Evolutionary conservation across 2,888 invertebrate species (phyloP).

Genomic region (Harpalus rubripes): DNA sequence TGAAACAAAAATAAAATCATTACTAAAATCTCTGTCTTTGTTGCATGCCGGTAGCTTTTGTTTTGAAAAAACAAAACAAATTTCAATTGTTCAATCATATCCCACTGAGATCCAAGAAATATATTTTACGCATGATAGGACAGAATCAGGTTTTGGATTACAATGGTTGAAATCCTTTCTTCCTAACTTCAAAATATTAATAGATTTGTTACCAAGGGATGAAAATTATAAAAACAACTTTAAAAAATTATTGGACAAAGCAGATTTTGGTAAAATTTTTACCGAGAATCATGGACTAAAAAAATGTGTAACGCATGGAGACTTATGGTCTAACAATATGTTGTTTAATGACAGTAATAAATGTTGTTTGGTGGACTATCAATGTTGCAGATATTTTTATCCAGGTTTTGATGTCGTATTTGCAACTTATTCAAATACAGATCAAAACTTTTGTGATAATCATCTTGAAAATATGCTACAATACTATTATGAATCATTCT

Average conservation of each 20-base stretch:
- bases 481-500: slow-evolving; percentile 72
- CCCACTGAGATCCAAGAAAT: slow-evolving; percentile 7
- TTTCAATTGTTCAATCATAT: slow-evolving; percentile 1
- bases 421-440: slow-evolving; percentile 72
- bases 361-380: slow-evolving; percentile 73
- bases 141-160: background rate
- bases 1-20: background rate
- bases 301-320: slow-evolving; percentile 48
- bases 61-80: background rate
- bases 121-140: background rate
- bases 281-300: slow-evolving; percentile 12
- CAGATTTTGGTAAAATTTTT: slow-evolving; percentile 31
- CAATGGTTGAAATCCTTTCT: background rate
- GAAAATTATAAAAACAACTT: slow-evolving; percentile 8
- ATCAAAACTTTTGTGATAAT: slow-evolving; percentile 70
- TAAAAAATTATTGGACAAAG: background rate
- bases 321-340: slow-evolving; percentile 62
- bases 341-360: slow-evolving; percentile 8
- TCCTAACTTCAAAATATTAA: background rate
- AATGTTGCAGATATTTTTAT: slow-evolving; percentile 72
- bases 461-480: slow-evolving; percentile 70
- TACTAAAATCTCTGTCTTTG: slow-evolving; percentile 20
- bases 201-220: slow-evolving; percentile 10
- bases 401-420: slow-evolving; percentile 72
- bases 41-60: slow-evolving; percentile 8